These are phyloP conservation scores for Anguilla japonica DNA, from an alignment of 2,113 vertebrate genomes.

Conservation along the genomic window DNA sequence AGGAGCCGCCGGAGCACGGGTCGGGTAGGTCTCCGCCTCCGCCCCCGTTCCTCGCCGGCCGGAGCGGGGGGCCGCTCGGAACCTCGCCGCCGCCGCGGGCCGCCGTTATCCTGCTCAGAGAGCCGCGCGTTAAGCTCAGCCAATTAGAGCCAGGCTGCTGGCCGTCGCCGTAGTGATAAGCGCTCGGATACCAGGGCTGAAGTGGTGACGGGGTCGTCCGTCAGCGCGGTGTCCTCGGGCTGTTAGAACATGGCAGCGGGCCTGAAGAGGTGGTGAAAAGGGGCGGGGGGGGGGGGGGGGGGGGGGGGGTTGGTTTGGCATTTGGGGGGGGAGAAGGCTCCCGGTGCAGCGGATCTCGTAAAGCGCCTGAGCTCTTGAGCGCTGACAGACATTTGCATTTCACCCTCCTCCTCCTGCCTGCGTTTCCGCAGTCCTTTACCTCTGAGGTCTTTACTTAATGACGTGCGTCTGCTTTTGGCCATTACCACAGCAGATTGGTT, in stretches of 20 bases:
- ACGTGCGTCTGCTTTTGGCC: not conserved
- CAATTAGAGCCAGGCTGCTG: slow-evolving; percentile 9
- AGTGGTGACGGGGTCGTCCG: not conserved
- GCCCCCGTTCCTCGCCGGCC: too few relatives aligned
- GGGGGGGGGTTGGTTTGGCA: too few relatives aligned
- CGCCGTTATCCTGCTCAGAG: not conserved
- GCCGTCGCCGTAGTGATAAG: slow-evolving; percentile 1
- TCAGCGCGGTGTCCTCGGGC: not conserved
- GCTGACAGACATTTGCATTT: not conserved
- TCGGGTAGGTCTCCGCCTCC: slow-evolving; percentile 35
- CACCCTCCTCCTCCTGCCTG: not conserved
- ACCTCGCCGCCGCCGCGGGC: not conserved
- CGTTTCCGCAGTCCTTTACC: too few relatives aligned
- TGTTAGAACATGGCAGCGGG: not conserved
- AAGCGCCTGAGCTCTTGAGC: not conserved
- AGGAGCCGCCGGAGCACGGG: slow-evolving; percentile 67
- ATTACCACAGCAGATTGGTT: not conserved
- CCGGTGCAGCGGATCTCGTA: not conserved
- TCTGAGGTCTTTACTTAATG: not conserved
- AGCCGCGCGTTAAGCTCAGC: slow-evolving; percentile 13
- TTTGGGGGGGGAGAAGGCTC: not conserved
- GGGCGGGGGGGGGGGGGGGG: not conserved
- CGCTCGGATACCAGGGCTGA: not conserved
- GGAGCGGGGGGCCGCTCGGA: not conserved
- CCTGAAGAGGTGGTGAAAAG: not conserved